Percentiles rank a stretch among this genome's conserved stretches.
Conservation (phyloP, 2,113 vertebrate genomes). For the Cercopithecus mona region DNA sequence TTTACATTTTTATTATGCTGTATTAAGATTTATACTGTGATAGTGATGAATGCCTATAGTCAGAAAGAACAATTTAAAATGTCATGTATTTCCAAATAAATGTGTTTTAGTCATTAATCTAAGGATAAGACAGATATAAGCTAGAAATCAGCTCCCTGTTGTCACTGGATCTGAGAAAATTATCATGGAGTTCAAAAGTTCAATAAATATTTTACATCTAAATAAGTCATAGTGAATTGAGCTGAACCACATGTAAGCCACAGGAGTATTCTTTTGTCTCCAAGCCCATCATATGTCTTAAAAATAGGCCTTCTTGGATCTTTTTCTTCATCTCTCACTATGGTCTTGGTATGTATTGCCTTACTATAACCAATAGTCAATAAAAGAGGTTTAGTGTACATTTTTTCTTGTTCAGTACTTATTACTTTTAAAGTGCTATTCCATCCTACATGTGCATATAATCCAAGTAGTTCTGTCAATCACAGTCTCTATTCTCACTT, state of each 20-base stretch:
- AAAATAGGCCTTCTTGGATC: not conserved
- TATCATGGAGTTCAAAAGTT: not conserved
- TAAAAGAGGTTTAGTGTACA: not conserved
- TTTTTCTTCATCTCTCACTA: not conserved
- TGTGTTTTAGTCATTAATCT: not conserved
- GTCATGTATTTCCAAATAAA: not conserved
- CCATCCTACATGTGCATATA: not conserved
- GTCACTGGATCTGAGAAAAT: not conserved
- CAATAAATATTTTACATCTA: conserved; percentile 1
- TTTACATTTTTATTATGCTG: not conserved
- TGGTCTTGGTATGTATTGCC: not conserved
- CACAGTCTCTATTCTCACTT: not conserved
- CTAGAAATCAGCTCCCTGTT: not conserved
- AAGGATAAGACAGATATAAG: not conserved
- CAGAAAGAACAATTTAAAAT: not conserved
- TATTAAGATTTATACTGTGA: not conserved
- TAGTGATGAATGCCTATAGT: not conserved
- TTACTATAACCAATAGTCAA: not conserved
- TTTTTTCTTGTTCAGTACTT: not conserved
- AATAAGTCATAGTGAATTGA: not conserved
- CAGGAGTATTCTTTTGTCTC: not conserved
- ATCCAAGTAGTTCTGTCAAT: not conserved
- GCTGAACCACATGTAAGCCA: not conserved
- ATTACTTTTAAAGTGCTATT: not conserved
- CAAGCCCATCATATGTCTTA: not conserved